Base-by-base conservation (phyloP, 2,113 vertebrate species). In the Lagenorhynchus albirostris region DNA sequence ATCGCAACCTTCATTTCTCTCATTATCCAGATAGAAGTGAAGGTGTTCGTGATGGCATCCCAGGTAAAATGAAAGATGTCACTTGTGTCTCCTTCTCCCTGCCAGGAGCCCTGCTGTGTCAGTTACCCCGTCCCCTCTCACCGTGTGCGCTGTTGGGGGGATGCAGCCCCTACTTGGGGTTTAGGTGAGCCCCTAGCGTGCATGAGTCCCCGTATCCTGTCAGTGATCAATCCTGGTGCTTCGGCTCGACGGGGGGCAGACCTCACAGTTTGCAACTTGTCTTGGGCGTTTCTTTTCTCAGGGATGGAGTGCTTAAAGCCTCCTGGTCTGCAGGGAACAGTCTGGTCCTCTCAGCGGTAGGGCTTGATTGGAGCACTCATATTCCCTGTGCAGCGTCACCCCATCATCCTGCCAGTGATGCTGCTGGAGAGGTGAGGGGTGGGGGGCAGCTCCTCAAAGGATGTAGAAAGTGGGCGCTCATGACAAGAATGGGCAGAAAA, bases 111-210 rank as follows among this genome's bases (percentile, higher is more conserved):
- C 47, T 41, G n/a, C 33, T 18, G 63, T 2, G 8, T 17, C 26
- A 3, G 3, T 1, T 36, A 23, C 25, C 29, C 2, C 9, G 1
- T 0, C 10, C 15, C 10, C 23, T 44, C 15, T 21, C 73, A 8
- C 21, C 0, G 0, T 26, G 26, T 0, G 3, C 0, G 0, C 0
- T 4, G 23, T 1, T n/a, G 25, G 25, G 2, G 2, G 18, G 8
- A 1, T 3, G 9, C 26, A 14, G 3, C 68, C 8, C 3, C 15
- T 31, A 0, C 38, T 0, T 10, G 33, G 23, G 2, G 26, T n/a
- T 38, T 4, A 33, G 33, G 18, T 9, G 9, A 63, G 1, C 7
- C 14, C n/a, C 3, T 18, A 2, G 26, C 18, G 3, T 3, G 2
- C 0, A 0, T 1, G 53, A 50, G 10, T 20, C 4, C 6, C 60